Evolutionary conservation across 2,888 invertebrate genomes (phyloP).

Genomic region (Myopa tessellatipennis): DNA sequence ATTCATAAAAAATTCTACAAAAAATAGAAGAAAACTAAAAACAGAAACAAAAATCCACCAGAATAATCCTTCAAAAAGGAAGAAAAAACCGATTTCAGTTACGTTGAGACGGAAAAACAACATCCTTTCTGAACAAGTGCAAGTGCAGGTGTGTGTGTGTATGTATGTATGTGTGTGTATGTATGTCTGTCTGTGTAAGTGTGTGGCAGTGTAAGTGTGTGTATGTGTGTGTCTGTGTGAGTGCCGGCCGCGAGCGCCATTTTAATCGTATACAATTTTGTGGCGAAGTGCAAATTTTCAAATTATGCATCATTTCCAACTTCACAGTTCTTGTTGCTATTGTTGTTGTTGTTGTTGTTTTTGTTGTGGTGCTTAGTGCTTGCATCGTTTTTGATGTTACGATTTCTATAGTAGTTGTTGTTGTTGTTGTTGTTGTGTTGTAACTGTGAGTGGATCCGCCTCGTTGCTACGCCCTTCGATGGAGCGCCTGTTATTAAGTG

Average conservation of each 20-base stretch:
- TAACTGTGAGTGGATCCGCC: neutral
- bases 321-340: slow-evolving; percentile 15
- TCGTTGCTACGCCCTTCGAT: neutral
- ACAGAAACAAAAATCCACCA: neutral
- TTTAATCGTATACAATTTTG: slow-evolving; percentile 60
- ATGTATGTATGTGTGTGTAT: slow-evolving; percentile 1
- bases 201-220: neutral
- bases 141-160: neutral
- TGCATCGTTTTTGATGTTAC: neutral
- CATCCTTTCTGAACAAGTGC: neutral
- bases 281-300: slow-evolving; percentile 32
- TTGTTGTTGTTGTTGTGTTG: neutral
- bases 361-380: neutral
- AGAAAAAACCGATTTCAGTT: neutral
- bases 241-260: slow-evolving; percentile 8
- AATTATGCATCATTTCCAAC: slow-evolving; percentile 19
- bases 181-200: neutral
- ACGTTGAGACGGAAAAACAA: neutral
- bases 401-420: neutral
- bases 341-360: slow-evolving; percentile 17
- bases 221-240: neutral
- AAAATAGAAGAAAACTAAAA: neutral
- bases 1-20: neutral
- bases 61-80: too few relatives aligned
- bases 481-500: slow-evolving; percentile 22